Percentiles rank a stretch among this genome's conserved stretches.
These are phyloP conservation scores for Xyrauchen texanus DNA, from an alignment of 2,113 vertebrate species.

Conservation along the genomic window DNA sequence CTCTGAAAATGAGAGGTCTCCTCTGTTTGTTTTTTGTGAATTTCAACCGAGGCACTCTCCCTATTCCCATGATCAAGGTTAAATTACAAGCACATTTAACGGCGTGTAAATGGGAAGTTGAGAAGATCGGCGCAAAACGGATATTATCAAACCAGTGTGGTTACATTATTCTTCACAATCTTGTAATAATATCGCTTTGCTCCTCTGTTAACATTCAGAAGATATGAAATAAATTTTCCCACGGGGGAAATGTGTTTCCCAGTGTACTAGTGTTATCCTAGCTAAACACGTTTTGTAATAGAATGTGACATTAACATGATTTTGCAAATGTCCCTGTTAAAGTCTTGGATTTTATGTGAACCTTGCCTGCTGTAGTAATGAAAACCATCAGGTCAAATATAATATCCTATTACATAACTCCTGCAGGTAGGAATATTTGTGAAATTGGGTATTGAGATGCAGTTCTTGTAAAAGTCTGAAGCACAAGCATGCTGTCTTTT, in stretches of 20 bases:
- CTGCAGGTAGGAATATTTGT: neutral
- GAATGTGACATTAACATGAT: slow-evolving; percentile 14
- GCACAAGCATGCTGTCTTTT: neutral
- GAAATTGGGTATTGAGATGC: slow-evolving; percentile 3
- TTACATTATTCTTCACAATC: slow-evolving; percentile 49
- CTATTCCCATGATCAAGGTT: slow-evolving; percentile 53
- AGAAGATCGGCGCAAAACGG: slow-evolving; percentile 29
- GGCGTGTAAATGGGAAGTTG: slow-evolving; percentile 41
- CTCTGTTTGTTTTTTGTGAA: slow-evolving; percentile 57
- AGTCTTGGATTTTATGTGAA: neutral
- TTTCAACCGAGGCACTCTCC: slow-evolving; percentile 43
- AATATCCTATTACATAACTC: neutral
- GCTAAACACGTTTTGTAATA: slow-evolving; percentile 29
- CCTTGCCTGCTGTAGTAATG: no score
- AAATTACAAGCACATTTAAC: slow-evolving; percentile 53
- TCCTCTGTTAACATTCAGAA: slow-evolving; percentile 47
- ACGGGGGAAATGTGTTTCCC: neutral
- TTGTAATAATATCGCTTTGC: slow-evolving; percentile 45
- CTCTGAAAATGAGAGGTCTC: slow-evolving; percentile 37
- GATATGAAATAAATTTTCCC: slow-evolving; percentile 42
- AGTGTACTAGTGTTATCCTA: slow-evolving; percentile 43
- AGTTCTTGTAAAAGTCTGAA: neutral
- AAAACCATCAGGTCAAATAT: neutral
- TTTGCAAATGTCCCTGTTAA: neutral
- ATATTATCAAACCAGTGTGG: slow-evolving; percentile 43